Conservation (phyloP, 1,140 invertebrate genomes). For the Drosophila sucinea region DNA sequence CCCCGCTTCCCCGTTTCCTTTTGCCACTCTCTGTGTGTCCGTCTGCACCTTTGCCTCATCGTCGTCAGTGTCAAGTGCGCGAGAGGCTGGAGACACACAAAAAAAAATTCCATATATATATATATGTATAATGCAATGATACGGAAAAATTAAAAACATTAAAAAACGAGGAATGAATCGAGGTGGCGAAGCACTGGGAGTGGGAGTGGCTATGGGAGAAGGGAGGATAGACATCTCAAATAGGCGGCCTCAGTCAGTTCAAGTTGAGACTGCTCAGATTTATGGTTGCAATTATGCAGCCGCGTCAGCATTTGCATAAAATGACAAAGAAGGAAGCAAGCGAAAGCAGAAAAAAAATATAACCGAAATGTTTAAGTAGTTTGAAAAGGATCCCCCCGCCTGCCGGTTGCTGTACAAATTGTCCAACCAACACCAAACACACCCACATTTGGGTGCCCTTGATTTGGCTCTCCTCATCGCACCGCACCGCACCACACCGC, state of each 20-base stretch:
- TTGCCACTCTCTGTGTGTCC: slow-evolving; percentile 7
- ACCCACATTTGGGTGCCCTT: slow-evolving; percentile 62
- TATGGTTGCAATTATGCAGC: slow-evolving; percentile 76
- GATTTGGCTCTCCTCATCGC: slow-evolving; percentile 11
- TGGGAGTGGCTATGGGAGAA: background rate
- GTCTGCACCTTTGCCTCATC: slow-evolving; percentile 48
- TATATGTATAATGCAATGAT: slow-evolving; percentile 68
- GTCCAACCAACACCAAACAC: slow-evolving; percentile 28
- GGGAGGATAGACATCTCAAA: slow-evolving; percentile 52
- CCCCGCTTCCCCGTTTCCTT: background rate
- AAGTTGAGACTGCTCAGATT: slow-evolving; percentile 68
- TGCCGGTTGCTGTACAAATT: slow-evolving; percentile 16
- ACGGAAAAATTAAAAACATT: slow-evolving; percentile 82
- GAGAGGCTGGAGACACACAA: slow-evolving; percentile 48
- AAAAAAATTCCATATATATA: slow-evolving; percentile 25
- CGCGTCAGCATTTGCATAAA: slow-evolving; percentile 60
- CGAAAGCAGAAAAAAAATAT: slow-evolving; percentile 27
- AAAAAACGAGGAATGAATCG: slow-evolving; percentile 24
- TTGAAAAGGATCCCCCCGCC: slow-evolving; percentile 36
- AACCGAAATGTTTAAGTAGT: slow-evolving; percentile 57
- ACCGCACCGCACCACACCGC: too few species aligned
- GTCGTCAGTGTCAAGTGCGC: slow-evolving; percentile 68
- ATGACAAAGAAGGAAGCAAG: slow-evolving; percentile 57
- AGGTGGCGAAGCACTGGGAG: slow-evolving; percentile 1
- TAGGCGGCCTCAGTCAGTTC: slow-evolving; percentile 64